A percentile compares a stretch with the other conserved stretches of the same genome.
These are phyloP conservation scores for Ceyx margarethae DNA, from an alignment of 2,113 vertebrate genomes.

Conservation along the genomic window DNA sequence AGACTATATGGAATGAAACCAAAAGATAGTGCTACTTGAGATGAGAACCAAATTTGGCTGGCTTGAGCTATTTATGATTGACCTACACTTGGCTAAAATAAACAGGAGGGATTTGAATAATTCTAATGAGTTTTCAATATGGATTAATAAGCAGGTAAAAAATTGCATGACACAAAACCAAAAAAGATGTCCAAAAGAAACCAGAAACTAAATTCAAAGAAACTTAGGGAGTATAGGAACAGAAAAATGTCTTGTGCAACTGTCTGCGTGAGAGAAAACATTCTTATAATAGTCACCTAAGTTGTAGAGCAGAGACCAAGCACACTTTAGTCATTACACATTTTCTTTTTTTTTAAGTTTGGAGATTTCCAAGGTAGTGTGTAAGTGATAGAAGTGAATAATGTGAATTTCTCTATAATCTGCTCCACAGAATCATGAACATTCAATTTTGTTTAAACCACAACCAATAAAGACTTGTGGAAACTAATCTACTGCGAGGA, in stretches of 20 bases:
- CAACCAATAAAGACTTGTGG: conserved; percentile 9
- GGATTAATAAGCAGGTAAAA: background rate
- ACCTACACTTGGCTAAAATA: background rate
- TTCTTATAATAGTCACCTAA: background rate
- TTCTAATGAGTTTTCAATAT: background rate
- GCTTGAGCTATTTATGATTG: background rate
- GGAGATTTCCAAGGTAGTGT: background rate
- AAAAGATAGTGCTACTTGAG: background rate
- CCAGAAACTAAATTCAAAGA: background rate
- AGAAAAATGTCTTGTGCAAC: background rate
- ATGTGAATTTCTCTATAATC: background rate
- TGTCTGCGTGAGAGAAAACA: background rate
- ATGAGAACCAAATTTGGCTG: background rate
- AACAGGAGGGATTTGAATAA: background rate
- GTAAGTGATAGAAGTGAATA: background rate
- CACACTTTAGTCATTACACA: background rate
- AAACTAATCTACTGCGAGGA: conserved; percentile 41
- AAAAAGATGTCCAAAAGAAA: background rate
- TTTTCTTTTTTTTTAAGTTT: background rate
- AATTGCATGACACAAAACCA: background rate
- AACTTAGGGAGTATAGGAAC: background rate
- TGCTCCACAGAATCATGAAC: background rate
- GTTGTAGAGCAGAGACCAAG: background rate
- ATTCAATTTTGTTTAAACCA: conserved; percentile 38
- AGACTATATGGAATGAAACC: background rate